Evolutionary conservation across 2,113 vertebrate genomes (phyloP), one percentile per base, ranked within the genome.

Genomic region (Mohoua ochrocephala): DNA sequence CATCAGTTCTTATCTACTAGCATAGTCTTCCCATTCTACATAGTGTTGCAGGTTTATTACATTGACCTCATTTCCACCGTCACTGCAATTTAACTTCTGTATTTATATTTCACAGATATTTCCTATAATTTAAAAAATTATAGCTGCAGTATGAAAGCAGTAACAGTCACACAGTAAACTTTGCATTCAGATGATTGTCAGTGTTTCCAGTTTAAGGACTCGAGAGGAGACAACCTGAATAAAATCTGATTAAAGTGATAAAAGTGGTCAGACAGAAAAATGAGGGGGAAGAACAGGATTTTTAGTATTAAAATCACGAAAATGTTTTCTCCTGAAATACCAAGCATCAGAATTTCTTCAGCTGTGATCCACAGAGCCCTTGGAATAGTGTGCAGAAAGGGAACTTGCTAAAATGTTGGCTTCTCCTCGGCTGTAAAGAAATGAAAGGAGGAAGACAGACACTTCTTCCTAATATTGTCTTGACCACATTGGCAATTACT

Each of bases 21-120:
- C 68, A 81, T 92, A 96, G 78, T 93, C 78, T 94, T 90, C 79
- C 90, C 59, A 54, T 80, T 90, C 82, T 80, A 54, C 87, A 75
- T 80, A 85, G 21, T n/a, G 27, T 54, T 93, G n/a, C 83, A 78
- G 52, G 67, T 96, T 96, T 96, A 96, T 94, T 90, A 96, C 88
- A 93, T 85, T 93, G 92, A 94, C 92, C 67, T 94, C 59, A 88
- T 96, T 97, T 94, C 79, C 47, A 88, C 85, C 56, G 63, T 61
- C 93, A 91, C 76, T 93, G 64, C 53, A 90, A 93, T 96, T 96
- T 94, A 90, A 93, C 75, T 94, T 97, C 85, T 35, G 41, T 90
- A 88, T 96, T 95, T 94, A 59, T 95, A 93, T 93, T 96, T 96
- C 93, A 93, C 63, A 90, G 68, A 80, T 95, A 96, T 95, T 97